These are phyloP conservation scores for Schizopygopsis pylzovi DNA, from an alignment of 2,797 vertebrate genomes.

Conservation along the genomic window DNA sequence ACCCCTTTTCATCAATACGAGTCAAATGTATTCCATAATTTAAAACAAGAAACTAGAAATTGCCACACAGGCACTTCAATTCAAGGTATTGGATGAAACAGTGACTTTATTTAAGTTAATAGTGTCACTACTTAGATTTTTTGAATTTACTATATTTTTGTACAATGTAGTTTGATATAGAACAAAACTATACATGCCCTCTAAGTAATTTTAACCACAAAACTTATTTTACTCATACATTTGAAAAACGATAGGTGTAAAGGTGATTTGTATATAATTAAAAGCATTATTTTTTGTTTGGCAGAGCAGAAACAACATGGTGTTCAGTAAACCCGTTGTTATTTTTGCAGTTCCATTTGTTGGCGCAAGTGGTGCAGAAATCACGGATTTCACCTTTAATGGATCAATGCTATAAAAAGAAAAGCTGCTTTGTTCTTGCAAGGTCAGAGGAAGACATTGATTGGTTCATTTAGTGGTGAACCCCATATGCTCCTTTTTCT, in stretches of 20 bases:
- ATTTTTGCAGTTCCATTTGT: background rate
- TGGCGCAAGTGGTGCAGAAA: background rate
- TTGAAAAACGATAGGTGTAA: background rate
- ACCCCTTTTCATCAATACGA: background rate
- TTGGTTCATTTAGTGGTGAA: background rate
- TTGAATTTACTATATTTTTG: no score
- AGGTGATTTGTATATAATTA: background rate
- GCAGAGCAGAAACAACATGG: background rate
- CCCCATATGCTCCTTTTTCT: background rate
- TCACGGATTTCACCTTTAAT: slow-evolving; percentile 12
- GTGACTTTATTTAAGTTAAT: background rate
- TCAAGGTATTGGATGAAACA: background rate
- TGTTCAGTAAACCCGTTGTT: background rate
- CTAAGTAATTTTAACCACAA: background rate
- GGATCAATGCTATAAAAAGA: background rate
- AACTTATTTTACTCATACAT: background rate
- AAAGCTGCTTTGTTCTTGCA: background rate
- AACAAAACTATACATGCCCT: background rate
- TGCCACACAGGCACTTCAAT: background rate
- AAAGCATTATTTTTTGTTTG: background rate
- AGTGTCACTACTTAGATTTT: background rate
- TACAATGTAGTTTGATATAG: background rate
- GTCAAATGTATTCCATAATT: background rate
- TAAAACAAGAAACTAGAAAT: background rate
- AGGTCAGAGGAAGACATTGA: slow-evolving; percentile 2